Percentiles rank a stretch among this genome's conserved stretches.
Conservation (phyloP, 2,113 vertebrate species). For the Silurus glanis region DNA sequence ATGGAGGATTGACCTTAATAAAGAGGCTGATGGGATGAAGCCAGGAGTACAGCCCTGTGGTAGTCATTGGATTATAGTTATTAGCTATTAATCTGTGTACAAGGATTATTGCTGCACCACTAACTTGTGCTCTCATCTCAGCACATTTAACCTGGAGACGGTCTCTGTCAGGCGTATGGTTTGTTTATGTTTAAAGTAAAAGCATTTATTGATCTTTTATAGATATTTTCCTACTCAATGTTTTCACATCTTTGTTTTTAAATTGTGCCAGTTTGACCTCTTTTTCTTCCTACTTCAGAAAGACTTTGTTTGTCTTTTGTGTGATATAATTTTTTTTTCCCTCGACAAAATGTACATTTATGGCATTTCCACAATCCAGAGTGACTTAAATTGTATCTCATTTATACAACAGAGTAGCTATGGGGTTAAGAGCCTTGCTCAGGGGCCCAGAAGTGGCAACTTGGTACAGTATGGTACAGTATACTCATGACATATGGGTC, state of each 20-base stretch:
- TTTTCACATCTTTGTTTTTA: not conserved
- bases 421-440: no score
- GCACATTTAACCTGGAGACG: not conserved
- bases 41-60: not conserved
- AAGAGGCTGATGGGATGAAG: not conserved
- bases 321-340: no score
- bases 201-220: not conserved
- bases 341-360: no score
- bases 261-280: not conserved
- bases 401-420: no score
- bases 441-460: no score
- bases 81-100: constrained; percentile 8
- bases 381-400: no score
- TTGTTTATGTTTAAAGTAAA: not conserved
- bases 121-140: not conserved
- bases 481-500: no score
- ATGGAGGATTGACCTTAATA: constrained; percentile 20
- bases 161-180: not conserved
- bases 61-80: constrained; percentile 25
- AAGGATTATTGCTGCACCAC: constrained; percentile 4
- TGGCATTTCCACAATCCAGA: no score
- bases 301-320: not conserved
- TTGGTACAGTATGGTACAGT: no score
- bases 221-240: not conserved
- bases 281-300: not conserved